Conservation (phyloP, 2,113 vertebrate genomes). For the Nibea albiflora region DNA sequence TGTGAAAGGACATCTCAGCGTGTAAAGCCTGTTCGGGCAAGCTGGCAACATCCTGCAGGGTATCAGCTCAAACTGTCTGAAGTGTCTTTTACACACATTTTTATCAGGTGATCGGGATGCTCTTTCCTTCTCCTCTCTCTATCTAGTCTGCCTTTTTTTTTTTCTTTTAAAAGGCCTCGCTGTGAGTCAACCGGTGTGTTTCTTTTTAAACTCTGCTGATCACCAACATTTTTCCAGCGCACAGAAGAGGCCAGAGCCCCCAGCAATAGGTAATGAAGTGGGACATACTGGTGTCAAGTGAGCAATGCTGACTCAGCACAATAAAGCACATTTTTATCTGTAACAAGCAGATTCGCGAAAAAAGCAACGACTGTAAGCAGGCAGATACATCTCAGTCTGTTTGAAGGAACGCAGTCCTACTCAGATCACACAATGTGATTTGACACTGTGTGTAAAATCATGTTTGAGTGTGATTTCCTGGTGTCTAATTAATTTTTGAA, state of each 20-base stretch:
- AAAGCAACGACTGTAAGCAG: slow-evolving; percentile 19
- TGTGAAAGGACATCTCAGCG: slow-evolving; percentile 10
- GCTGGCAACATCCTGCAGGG: slow-evolving; percentile 5
- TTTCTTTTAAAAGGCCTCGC: too few relatives aligned
- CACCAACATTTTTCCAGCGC: background rate
- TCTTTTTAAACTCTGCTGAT: background rate
- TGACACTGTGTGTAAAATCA: slow-evolving; percentile 15
- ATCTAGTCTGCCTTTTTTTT: background rate
- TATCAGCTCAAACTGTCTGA: slow-evolving; percentile 25
- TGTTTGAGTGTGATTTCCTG: slow-evolving; percentile 43
- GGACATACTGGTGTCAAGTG: background rate
- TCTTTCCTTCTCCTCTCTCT: background rate
- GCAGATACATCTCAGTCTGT: background rate
- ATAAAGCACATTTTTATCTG: background rate
- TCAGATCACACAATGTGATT: slow-evolving; percentile 26
- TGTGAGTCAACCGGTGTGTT: background rate
- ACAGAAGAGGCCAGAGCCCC: background rate
- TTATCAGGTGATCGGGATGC: slow-evolving; percentile 46
- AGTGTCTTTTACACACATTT: slow-evolving; percentile 40
- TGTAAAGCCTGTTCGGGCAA: slow-evolving; percentile 11
- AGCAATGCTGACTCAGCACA: slow-evolving; percentile 28
- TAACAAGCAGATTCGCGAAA: slow-evolving; percentile 16
- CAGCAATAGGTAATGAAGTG: background rate
- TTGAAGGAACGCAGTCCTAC: background rate
- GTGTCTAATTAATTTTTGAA: slow-evolving; percentile 34